phyloP scores from a whole-genome alignment of 1,140 invertebrate species.

The Pogonognathellus flavescens region DNA sequence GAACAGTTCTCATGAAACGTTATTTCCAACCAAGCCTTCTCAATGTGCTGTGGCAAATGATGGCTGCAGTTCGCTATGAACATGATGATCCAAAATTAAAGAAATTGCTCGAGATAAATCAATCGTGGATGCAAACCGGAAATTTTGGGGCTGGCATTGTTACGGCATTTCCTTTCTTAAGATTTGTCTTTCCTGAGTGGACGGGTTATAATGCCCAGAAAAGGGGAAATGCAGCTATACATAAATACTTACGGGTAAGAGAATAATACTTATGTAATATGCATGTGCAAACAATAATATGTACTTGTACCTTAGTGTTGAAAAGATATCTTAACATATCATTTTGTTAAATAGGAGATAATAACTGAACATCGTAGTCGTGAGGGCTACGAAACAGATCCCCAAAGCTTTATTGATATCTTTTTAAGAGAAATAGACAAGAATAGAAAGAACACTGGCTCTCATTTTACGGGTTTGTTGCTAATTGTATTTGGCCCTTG shows the following conservation, averaged over 20 bases:
- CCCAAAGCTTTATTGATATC: conserved; percentile 71
- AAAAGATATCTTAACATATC: no score
- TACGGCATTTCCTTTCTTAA: conserved; percentile 75
- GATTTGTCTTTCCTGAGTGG: conserved; percentile 79
- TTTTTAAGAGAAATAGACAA: conserved; percentile 69
- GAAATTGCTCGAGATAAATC: conserved; percentile 54
- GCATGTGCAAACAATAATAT: no score
- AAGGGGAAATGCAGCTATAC: conserved; percentile 15
- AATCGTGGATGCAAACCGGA: conserved; percentile 60
- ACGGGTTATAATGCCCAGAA: conserved; percentile 77
- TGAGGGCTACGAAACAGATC: conserved; percentile 62
- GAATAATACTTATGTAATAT: not conserved
- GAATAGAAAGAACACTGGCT: not conserved
- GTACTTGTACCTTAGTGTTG: no score
- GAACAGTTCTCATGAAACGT: conserved; percentile 55
- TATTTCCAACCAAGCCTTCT: conserved; percentile 73
- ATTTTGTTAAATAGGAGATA: conserved; percentile 13
- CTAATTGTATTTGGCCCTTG: not conserved
- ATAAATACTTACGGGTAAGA: conserved; percentile 41
- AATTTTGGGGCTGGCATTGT: conserved; percentile 63
- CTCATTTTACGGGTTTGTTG: conserved; percentile 38
- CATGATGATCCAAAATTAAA: conserved; percentile 68
- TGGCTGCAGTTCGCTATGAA: conserved; percentile 80
- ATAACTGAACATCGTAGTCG: conserved; percentile 25
- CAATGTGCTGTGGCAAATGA: conserved; percentile 89